Evolutionary conservation across 2,888 invertebrate species (phyloP), one percentile per base, ranked within the genome.

Genomic region (Cybosia mesomella): DNA sequence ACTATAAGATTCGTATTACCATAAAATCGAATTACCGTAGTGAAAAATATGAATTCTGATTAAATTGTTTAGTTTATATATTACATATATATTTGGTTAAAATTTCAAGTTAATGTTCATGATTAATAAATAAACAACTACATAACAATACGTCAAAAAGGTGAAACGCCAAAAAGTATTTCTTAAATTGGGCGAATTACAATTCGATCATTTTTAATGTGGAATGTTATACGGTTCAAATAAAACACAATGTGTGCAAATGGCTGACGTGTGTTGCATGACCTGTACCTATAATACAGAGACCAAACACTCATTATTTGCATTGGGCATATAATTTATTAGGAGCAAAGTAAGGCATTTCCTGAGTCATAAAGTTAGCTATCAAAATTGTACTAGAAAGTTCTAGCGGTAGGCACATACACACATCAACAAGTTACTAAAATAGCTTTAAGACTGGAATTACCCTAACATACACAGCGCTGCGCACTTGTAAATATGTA

Each of bases 251-350:
- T 83, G 84, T 82, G 60, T 67, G 76, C 67, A 79, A 80, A 68
- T 83, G 81, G 83, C 83, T 86, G 80, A 77, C 83, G 87, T 88
- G 87, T 91, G 88, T 81, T 90, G 92, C 92, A 91, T 91, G 91
- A 75, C 74, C 67, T 81, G 76, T 84, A 77, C 79, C 80, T 81
- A 74, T 83, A 34, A 69, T 74, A 70, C 76, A 74, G 43, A 70
- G 43, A 64, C 57, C 58, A 24, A 66, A 71, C 39, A 70, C n/a
- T 22, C 64, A 59, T 73, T 32, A 66, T 58, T 61, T 60, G 28
- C 39, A 60, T 72, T 69, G 58, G 54, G 61, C 68, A 75, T 69
- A 67, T 2, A 22, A 59, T 53, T 39, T 22, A 22, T 18, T 49
- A 55, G 15, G 22, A 55, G 15, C 8, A 5, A 55, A 15, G 55